Percentiles rank a stretch among this genome's conserved stretches.
Evolutionary conservation across 1,140 invertebrate genomes (phyloP).

Genomic region (Drosophila biarmipes): DNA sequence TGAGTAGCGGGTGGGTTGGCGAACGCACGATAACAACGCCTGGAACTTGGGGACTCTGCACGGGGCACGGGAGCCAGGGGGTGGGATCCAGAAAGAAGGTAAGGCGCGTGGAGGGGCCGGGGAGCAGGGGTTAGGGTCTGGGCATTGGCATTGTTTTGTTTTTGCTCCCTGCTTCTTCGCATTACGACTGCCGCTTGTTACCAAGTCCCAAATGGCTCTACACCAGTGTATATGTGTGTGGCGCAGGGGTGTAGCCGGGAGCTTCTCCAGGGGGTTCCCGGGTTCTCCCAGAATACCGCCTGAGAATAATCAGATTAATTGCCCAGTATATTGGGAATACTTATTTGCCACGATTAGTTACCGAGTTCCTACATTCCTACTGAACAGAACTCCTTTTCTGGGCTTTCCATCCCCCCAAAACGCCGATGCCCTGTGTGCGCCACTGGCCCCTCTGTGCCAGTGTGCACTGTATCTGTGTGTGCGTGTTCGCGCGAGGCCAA

Average conservation of each 20-base stretch:
- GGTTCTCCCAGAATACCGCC: background rate
- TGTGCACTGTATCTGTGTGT: slow-evolving; percentile 12
- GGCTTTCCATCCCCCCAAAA: background rate
- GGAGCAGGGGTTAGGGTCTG: slow-evolving; percentile 21
- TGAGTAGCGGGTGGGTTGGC: slow-evolving; percentile 68
- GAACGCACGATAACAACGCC: slow-evolving; percentile 68
- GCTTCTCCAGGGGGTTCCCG: background rate
- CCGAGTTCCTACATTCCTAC: background rate
- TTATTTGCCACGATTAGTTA: background rate
- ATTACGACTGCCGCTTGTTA: slow-evolving; percentile 43
- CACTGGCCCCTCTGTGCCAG: slow-evolving; percentile 5
- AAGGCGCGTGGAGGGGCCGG: background rate
- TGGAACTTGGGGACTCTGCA: slow-evolving; percentile 24
- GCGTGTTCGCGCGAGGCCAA: slow-evolving; percentile 40
- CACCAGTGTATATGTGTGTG: background rate
- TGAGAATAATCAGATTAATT: slow-evolving; percentile 2
- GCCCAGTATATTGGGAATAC: background rate
- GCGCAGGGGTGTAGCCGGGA: background rate
- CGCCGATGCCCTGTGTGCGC: background rate
- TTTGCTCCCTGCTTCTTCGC: slow-evolving; percentile 27
- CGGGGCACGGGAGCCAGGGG: background rate
- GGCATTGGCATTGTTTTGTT: slow-evolving; percentile 51
- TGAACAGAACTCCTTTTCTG: background rate
- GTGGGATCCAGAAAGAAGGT: background rate
- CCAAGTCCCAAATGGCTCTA: slow-evolving; percentile 53